phyloP scores from a whole-genome alignment of 2,888 invertebrate species.

The Lepidocyrtoides sp. region DNA sequence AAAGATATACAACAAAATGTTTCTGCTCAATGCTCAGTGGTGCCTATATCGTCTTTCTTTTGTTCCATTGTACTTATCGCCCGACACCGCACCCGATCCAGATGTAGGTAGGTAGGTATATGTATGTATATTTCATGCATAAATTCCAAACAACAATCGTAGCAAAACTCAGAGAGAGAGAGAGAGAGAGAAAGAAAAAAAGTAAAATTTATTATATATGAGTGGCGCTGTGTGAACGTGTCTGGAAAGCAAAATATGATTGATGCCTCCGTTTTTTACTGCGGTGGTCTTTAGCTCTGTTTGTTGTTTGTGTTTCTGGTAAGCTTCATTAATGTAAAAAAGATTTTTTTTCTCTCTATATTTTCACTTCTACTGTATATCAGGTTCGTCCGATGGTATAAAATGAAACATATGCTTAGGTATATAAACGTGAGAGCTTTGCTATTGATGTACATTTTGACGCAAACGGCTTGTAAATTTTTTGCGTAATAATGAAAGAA shows the following conservation, averaged over 20 bases:
- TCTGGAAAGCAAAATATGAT: slow-evolving; percentile 76
- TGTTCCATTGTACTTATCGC: neutral
- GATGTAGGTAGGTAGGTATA: neutral
- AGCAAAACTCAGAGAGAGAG: neutral
- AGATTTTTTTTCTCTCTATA: slow-evolving; percentile 40
- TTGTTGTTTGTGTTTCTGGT: slow-evolving; percentile 31
- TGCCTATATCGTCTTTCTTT: neutral
- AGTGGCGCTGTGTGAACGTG: slow-evolving; percentile 65
- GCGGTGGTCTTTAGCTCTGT: slow-evolving; percentile 53
- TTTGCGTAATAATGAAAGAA: slow-evolving; percentile 53
- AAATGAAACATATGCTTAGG: neutral
- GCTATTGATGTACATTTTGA: neutral
- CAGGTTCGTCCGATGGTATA: neutral
- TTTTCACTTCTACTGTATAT: neutral
- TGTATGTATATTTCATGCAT: slow-evolving; percentile 34
- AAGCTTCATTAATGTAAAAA: slow-evolving; percentile 75
- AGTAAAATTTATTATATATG: slow-evolving; percentile 54
- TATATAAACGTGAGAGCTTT: neutral
- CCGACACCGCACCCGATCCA: neutral
- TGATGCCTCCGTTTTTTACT: slow-evolving; percentile 59
- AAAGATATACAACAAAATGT: too few species aligned
- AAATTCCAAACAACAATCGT: slow-evolving; percentile 39
- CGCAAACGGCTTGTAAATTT: slow-evolving; percentile 35
- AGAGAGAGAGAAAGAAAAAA: neutral
- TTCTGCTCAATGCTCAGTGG: neutral